Evolutionary conservation across 2,113 vertebrate species (phyloP).

Genomic region (Ovibos moschatus): DNA sequence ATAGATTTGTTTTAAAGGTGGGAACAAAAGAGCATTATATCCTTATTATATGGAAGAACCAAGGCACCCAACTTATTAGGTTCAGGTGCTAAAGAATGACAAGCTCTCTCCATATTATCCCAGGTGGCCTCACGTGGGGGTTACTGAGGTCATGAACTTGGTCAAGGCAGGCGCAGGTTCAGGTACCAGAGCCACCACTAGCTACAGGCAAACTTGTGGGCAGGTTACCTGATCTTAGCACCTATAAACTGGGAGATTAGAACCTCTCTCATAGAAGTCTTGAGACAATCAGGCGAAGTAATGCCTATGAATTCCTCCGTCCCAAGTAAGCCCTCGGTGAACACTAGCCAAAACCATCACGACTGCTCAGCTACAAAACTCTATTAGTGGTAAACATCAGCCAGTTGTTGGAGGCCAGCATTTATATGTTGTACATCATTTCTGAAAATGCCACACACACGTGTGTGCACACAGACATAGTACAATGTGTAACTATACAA

Average conservation of each 20-base stretch:
- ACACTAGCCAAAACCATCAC: background rate
- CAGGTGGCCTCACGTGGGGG: accelerated
- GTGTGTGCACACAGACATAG: background rate
- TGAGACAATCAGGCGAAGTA: slow-evolving; percentile 58
- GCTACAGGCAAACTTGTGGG: background rate
- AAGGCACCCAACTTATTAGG: background rate
- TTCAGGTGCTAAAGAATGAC: background rate
- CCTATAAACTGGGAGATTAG: background rate
- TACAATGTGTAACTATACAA: slow-evolving; percentile 2
- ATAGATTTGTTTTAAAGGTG: background rate
- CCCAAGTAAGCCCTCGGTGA: slow-evolving; percentile 5
- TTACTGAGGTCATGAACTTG: background rate
- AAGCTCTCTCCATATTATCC: background rate
- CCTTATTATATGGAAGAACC: background rate
- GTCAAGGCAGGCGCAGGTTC: background rate
- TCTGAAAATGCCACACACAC: background rate
- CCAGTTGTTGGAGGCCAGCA: background rate
- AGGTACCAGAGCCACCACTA: background rate
- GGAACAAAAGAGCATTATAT: background rate
- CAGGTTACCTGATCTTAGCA: background rate
- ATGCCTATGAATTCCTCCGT: slow-evolving; percentile 29
- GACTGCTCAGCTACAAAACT: background rate
- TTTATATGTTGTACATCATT: background rate
- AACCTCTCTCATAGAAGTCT: slow-evolving; percentile 18
- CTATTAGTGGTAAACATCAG: background rate